Evolutionary conservation across 2,797 vertebrate genomes (phyloP), one percentile per base, ranked within the genome.

Genomic region (Hephaestus fuliginosus): DNA sequence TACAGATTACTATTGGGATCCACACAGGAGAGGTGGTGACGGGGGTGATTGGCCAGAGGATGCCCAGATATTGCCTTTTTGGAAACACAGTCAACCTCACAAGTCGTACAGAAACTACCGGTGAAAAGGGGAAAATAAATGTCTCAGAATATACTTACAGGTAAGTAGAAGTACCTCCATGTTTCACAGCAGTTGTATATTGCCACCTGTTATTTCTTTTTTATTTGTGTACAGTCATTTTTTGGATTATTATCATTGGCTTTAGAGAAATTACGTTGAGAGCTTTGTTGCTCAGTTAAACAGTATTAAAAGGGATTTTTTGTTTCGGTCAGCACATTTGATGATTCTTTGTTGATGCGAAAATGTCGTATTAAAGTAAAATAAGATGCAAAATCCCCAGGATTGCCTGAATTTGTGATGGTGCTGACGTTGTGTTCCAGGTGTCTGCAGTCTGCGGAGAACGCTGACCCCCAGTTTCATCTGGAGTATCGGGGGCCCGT

Each of bases 21-120:
- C 98, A 99, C 81, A 99, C 98, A 5, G 98, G 98, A 79, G 98
- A 99, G 86, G 98, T 99, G n/a, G 98, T 99, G 86, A 99, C 98
- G 0, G 98, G 98, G 53, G 98, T 99, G 84, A 99, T 99, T 66
- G 98, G 98, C 36, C 98, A 99, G 89, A 96, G 98, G 89, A 99
- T 99, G 98, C 98, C 98, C 52, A 96, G 98, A 57, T 99, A 98
- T 77, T 99, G 98, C 90, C 97, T 99, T 62, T 99, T 99, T 90
- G 98, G 98, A 86, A 99, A 99, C 83, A 99, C 98, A 0, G 98
- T 99, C 87, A 99, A 99, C 92, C 96, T 99, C 88, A 99, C 98
- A 17, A 99, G 98, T 93, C 97, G 98, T 82, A 99, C 98, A 58
- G 98, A 99, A 95, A 99, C 98, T 58, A 99, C 98, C 0, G 98